A percentile compares a stretch with the other conserved stretches of the same genome.
These are phyloP conservation scores for Agriopis marginaria DNA, from an alignment of 2,888 invertebrate genomes.

Conservation along the genomic window DNA sequence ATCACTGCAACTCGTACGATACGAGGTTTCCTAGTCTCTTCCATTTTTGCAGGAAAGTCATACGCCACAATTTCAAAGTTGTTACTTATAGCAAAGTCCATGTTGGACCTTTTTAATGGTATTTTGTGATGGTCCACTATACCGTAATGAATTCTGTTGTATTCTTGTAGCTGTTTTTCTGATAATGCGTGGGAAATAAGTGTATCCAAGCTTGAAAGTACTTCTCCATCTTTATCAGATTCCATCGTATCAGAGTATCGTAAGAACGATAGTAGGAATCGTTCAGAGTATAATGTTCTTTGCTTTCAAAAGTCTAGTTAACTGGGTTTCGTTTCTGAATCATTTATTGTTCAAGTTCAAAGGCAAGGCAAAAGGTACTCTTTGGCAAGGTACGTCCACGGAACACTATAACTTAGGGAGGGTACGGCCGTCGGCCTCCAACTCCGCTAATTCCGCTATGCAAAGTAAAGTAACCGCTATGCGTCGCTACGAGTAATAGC, in stretches of 20 bases:
- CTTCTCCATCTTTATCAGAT: constrained; percentile 3
- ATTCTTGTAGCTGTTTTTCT: constrained; percentile 87
- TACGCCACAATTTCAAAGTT: constrained; percentile 93
- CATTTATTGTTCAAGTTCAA: no score
- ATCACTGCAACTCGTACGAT: constrained; percentile 93
- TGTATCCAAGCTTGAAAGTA: constrained; percentile 68
- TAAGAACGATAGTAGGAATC: no score
- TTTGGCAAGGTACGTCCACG: no score
- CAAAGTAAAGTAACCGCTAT: no score
- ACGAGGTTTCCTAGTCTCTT: constrained; percentile 90
- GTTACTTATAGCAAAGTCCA: constrained; percentile 77
- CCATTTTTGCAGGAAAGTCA: constrained; percentile 88
- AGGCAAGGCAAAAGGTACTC: no score
- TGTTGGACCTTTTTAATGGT: constrained; percentile 79
- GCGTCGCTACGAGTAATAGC: no score
- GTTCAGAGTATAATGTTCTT: neutral
- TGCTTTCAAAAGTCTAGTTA: neutral
- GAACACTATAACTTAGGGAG: no score
- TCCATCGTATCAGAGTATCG: neutral
- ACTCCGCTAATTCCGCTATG: no score
- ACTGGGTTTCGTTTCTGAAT: no score
- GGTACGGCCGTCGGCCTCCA: no score
- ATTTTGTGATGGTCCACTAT: constrained; percentile 85
- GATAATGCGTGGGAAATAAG: constrained; percentile 60
- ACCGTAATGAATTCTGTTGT: constrained; percentile 93